Conservation (phyloP, 2,888 invertebrate genomes). For the Theristus sp. region DNA sequence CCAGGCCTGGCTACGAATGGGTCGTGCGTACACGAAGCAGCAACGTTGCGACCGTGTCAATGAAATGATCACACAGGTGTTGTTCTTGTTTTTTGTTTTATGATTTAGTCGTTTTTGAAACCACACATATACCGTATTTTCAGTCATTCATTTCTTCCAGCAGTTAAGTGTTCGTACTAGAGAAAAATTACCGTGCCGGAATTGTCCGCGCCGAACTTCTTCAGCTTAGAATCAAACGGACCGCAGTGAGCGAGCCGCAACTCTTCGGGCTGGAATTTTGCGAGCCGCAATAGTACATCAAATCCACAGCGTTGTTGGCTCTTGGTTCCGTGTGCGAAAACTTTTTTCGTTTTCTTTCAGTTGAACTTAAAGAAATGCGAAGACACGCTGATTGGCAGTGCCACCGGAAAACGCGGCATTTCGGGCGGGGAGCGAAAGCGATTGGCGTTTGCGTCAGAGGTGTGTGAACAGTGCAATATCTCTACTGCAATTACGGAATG, state of each 20-base stretch:
- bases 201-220: too few species aligned
- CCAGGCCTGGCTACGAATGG: constrained; percentile 53
- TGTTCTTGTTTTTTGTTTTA: not conserved
- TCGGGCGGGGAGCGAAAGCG: constrained; percentile 86
- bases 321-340: too few species aligned
- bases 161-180: too few species aligned
- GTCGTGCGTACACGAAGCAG: constrained; percentile 43
- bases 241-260: too few species aligned
- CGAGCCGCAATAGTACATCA: too few species aligned
- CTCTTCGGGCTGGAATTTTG: too few species aligned
- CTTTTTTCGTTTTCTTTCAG: too few species aligned
- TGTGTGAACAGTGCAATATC: not conserved
- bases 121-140: not conserved
- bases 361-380: constrained; percentile 51
- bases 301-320: too few species aligned
- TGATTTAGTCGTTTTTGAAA: not conserved
- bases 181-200: too few species aligned
- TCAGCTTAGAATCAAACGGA: too few species aligned
- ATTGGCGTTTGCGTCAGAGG: constrained; percentile 72
- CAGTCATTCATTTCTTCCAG: too few species aligned
- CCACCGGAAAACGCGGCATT: constrained; percentile 51
- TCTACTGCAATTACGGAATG: not conserved
- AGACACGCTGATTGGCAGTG: constrained; percentile 56
- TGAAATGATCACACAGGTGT: constrained; percentile 36
- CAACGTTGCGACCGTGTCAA: constrained; percentile 49